Conservation (phyloP, 2,888 invertebrate species). For the Clunio marinus region DNA sequence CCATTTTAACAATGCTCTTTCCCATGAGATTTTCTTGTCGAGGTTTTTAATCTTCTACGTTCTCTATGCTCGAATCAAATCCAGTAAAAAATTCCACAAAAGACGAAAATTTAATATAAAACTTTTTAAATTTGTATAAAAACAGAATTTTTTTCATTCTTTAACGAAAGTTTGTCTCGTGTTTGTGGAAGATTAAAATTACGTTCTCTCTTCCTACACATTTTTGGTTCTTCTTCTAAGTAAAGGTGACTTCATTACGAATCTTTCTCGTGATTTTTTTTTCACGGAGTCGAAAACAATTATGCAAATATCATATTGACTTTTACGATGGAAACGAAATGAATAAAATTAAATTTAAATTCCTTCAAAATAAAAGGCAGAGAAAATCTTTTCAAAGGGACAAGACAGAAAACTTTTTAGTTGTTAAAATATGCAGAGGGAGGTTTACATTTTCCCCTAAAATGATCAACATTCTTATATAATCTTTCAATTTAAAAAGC, state of each 20-base stretch:
- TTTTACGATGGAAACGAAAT: neutral
- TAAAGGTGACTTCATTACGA: conserved; percentile 8
- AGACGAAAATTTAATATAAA: neutral
- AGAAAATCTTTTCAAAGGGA: too few species aligned
- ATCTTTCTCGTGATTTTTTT: too few species aligned
- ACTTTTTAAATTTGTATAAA: neutral
- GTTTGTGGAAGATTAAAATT: neutral
- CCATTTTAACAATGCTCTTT: neutral
- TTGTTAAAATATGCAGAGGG: neutral
- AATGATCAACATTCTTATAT: conserved; percentile 1
- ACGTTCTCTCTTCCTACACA: neutral
- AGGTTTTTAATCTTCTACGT: neutral
- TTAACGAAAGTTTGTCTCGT: neutral
- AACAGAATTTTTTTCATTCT: neutral
- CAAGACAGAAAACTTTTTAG: neutral
- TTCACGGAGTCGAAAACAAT: conserved; percentile 25
- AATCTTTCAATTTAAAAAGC: conserved; percentile 37
- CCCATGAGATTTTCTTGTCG: neutral
- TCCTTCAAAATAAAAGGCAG: neutral
- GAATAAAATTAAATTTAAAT: conserved; percentile 17
- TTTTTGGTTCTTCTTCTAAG: too few species aligned
- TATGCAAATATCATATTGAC: conserved; percentile 23
- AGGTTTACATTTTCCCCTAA: neutral
- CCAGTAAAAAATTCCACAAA: neutral
- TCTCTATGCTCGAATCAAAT: neutral